Percentiles rank a stretch among this genome's conserved stretches.
Evolutionary conservation across 2,113 vertebrate genomes (phyloP).

Genomic region (Coregonus clupeaformis): DNA sequence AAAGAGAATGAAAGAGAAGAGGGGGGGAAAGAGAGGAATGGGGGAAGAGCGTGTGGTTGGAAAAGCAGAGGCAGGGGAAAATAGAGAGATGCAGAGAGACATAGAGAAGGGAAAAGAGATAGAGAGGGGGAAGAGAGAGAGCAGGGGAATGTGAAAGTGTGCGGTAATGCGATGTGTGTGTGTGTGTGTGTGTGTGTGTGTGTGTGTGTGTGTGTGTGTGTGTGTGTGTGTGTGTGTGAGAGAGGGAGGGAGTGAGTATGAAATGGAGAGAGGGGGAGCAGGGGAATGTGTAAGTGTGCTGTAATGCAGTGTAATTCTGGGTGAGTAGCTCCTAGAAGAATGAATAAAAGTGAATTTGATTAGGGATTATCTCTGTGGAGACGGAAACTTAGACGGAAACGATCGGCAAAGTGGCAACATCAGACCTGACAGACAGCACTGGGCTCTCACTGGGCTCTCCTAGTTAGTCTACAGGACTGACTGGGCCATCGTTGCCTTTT

Average conservation of each 20-base stretch:
- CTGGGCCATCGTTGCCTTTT: no score
- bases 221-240: no score
- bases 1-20: conserved; percentile 2
- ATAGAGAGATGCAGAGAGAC: background rate
- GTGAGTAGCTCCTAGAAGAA: conserved; percentile 60
- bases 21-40: background rate
- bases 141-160: conserved; percentile 53
- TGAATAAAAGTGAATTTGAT: conserved; percentile 73
- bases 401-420: conserved; percentile 72
- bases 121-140: no score
- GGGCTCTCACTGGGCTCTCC: conserved; percentile 55
- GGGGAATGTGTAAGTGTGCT: conserved; percentile 58
- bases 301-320: conserved; percentile 69
- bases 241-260: no score
- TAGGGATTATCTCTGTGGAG: conserved; percentile 75
- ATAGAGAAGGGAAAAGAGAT: background rate
- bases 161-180: conserved; percentile 70
- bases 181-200: conserved; percentile 26
- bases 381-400: conserved; percentile 71
- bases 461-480: background rate
- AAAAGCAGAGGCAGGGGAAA: background rate
- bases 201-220: no score
- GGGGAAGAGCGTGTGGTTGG: background rate
- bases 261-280: no score
- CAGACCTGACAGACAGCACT: conserved; percentile 62